Base-by-base conservation (phyloP, 2,888 invertebrate genomes). In the Lucinisca nassula region DNA sequence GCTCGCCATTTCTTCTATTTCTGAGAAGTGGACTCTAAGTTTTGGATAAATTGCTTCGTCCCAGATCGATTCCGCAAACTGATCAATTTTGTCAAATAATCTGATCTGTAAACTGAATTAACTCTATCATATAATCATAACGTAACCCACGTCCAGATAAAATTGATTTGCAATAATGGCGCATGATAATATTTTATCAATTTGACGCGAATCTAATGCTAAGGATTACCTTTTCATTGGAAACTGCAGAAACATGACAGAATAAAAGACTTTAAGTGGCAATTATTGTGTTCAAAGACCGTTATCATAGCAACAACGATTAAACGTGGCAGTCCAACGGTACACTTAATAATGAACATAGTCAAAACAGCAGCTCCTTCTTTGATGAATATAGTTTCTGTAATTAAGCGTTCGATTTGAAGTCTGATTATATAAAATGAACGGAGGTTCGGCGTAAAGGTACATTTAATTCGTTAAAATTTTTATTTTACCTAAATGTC, bases 261-360 rank as follows among this genome's bases (percentile, higher is more conserved):
- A 82, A 82, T 85, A 79, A 86, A 86, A 81, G 79, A 86, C 75
- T 82, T 82, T 79, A 79, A 79, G 82, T 79, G 86, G 77, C 76
- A 77, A 87, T 84, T 87, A 81, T 55, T 45, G 30, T n/a, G 51
- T 81, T 79, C 67, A 84, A 81, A 81, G 78, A 81, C 73, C 51
- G 45, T 72, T 77, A 73, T 81, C 76, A 61, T 45, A 45, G 58
- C 72, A 55, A 77, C 38, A 49, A 61, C 61, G 81, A 72, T 40
- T 67, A 75, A 32, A 81, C 81, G 81, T 85, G 85, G 72, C 81
- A 72, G 51, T 58, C 32, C 27, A 58, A 45, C 35, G 58, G 27
- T 51, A 70, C 70, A 72, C 58, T 73, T 55, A 67, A 85, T 85
- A 78, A 81, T 76, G 14, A 37, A 74, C 67, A 78, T 67, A 38